Percentiles rank a stretch among this genome's conserved stretches.
phyloP scores from a whole-genome alignment of 35 echinoderm and acorn worm species.

The Hemicentrotus pulcherrimus region DNA sequence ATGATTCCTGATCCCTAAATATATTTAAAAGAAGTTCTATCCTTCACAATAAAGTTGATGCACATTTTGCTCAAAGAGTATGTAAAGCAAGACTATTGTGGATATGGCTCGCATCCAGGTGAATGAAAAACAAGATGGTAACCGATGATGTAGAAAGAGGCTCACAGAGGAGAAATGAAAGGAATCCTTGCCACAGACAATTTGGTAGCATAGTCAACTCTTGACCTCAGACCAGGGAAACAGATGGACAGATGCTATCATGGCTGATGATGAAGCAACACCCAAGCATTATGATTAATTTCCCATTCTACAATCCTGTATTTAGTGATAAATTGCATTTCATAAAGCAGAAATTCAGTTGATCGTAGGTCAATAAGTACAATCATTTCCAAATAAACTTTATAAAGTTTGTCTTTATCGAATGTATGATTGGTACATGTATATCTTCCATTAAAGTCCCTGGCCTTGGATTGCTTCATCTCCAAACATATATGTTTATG shows the following conservation, averaged over 20 bases:
- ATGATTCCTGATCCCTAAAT: too few relatives aligned
- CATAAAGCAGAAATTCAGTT: neutral
- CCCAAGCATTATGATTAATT: neutral
- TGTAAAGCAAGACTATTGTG: neutral
- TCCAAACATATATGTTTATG: too few relatives aligned
- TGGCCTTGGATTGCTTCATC: too few relatives aligned
- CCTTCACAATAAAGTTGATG: too few relatives aligned
- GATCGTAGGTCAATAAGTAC: neutral
- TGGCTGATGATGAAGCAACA: neutral
- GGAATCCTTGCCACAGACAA: neutral
- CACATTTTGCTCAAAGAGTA: neutral
- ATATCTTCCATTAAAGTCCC: too few relatives aligned
- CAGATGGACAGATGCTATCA: slow-evolving; percentile 6
- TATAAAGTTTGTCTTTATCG: neutral
- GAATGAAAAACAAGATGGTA: slow-evolving; percentile 12
- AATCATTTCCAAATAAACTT: neutral
- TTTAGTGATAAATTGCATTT: neutral
- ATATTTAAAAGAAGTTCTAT: too few relatives aligned
- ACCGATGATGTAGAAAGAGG: slow-evolving; percentile 16
- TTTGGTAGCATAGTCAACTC: slow-evolving; percentile 9
- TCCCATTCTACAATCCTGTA: neutral
- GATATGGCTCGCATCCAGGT: neutral
- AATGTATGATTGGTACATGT: neutral
- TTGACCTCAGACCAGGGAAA: slow-evolving; percentile 9
- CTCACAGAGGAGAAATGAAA: neutral